Conservation (phyloP, 2,113 vertebrate species). For the Parotia lawesii region DNA sequence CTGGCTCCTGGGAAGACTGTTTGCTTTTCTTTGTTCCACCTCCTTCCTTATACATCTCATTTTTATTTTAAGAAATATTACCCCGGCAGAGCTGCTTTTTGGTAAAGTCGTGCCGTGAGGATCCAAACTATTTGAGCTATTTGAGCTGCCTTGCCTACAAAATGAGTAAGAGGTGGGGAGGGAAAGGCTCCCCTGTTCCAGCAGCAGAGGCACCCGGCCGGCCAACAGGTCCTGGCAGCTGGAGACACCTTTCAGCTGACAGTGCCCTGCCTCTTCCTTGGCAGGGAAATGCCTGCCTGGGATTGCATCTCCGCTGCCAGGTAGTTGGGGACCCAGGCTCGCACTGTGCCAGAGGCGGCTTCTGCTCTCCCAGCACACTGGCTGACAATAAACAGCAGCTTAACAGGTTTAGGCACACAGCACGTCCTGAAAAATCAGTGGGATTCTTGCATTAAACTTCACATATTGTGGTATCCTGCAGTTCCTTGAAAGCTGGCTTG, state of each 20-base stretch:
- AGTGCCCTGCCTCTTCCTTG: not conserved
- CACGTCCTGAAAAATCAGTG: not conserved
- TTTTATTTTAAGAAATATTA: conserved; percentile 68
- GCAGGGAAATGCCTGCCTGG: not conserved
- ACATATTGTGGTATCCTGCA: not conserved
- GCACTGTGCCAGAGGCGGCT: rapidly evolving
- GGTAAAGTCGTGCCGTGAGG: not conserved
- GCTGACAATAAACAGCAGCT: not conserved
- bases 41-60: conserved; percentile 7
- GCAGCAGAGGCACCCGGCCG: not conserved
- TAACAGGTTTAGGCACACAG: not conserved
- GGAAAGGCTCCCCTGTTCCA: not conserved
- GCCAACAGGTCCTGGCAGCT: not conserved
- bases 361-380: not conserved
- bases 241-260: conserved; percentile 6
- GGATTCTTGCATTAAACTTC: not conserved
- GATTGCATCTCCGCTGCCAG: not conserved
- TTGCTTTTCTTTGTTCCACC: conserved; percentile 47
- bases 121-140: conserved; percentile 59
- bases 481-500: not conserved
- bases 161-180: conserved; percentile 32
- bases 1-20: conserved; percentile 28
- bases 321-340: not conserved
- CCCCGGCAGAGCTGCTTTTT: not conserved
- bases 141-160: conserved; percentile 33